Percentiles rank a stretch among this genome's conserved stretches.
Evolutionary conservation across 2,113 vertebrate genomes (phyloP).

Genomic region (Chauna torquata): DNA sequence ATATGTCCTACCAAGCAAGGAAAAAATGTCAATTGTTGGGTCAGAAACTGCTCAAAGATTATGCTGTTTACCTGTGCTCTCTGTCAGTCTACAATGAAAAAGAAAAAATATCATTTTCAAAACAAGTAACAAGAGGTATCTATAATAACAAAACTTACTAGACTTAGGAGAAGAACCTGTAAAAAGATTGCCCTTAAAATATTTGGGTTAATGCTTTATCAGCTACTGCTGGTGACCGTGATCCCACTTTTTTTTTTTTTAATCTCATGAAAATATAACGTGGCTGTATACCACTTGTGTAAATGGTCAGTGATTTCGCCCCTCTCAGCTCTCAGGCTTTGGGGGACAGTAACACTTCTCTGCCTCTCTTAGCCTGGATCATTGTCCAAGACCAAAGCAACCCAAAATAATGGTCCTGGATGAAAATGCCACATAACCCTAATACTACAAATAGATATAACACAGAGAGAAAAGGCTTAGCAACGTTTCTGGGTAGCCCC

Average conservation of each 20-base stretch:
- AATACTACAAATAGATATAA: not conserved
- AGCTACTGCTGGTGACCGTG: not conserved
- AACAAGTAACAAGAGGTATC: not conserved
- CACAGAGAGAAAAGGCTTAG: not conserved
- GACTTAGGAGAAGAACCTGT: not conserved
- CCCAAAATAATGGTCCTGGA: rapidly evolving
- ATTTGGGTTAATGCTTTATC: not conserved
- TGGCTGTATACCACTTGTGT: not conserved
- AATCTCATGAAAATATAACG: rapidly evolving
- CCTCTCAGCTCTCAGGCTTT: not conserved
- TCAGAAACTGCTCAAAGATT: not conserved
- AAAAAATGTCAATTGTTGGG: not conserved
- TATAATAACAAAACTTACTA: not conserved
- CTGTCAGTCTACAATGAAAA: not conserved
- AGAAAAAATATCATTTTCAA: not conserved
- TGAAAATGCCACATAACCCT: not conserved
- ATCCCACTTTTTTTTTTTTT: not conserved
- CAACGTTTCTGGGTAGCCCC: too few relatives aligned
- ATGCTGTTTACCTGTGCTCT: not conserved
- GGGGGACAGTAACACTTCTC: not conserved
- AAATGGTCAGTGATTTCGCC: not conserved
- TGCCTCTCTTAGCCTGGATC: not conserved
- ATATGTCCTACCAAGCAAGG: not conserved
- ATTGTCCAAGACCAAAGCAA: not conserved
- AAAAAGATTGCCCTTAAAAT: not conserved